A percentile compares a stretch with the other conserved stretches of the same genome.
Conservation (phyloP, 2,888 invertebrate genomes). For the Troides oblongomaculatus region DNA sequence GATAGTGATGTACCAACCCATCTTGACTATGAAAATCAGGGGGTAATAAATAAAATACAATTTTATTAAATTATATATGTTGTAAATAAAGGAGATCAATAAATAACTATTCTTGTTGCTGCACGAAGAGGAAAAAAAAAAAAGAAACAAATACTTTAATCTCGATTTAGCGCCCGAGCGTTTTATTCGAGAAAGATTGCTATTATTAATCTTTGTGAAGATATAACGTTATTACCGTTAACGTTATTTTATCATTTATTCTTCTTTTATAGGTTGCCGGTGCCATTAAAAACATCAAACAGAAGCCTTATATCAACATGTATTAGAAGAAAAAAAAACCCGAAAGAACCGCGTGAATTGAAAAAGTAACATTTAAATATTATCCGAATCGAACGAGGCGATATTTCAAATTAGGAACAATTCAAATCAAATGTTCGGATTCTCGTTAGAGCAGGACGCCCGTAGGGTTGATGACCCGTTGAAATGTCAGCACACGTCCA, state of each 20-base stretch:
- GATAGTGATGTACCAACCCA: no score
- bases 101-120: no score
- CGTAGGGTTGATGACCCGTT: constrained; percentile 79
- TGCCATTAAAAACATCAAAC: constrained; percentile 66
- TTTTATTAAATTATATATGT: no score
- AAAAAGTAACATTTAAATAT: constrained; percentile 48
- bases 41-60: no score
- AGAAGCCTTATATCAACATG: constrained; percentile 61
- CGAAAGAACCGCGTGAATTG: constrained; percentile 62
- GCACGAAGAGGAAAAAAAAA: neutral
- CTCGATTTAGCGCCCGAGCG: constrained; percentile 36
- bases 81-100: no score
- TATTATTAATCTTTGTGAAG: constrained; percentile 60
- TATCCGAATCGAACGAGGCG: constrained; percentile 59
- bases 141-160: constrained; percentile 36
- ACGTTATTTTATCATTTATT: constrained; percentile 60
- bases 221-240: constrained; percentile 52
- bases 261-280: constrained; percentile 56
- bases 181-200: constrained; percentile 42
- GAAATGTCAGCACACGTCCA: constrained; percentile 73
- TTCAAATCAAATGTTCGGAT: constrained; percentile 78
- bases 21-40: no score
- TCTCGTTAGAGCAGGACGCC: constrained; percentile 78
- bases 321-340: constrained; percentile 64
- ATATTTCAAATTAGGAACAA: constrained; percentile 79